Percentiles rank a stretch among this genome's conserved stretches.
phyloP scores from a whole-genome alignment of 2,888 invertebrate genomes.

The Helobdella robusta region DNA sequence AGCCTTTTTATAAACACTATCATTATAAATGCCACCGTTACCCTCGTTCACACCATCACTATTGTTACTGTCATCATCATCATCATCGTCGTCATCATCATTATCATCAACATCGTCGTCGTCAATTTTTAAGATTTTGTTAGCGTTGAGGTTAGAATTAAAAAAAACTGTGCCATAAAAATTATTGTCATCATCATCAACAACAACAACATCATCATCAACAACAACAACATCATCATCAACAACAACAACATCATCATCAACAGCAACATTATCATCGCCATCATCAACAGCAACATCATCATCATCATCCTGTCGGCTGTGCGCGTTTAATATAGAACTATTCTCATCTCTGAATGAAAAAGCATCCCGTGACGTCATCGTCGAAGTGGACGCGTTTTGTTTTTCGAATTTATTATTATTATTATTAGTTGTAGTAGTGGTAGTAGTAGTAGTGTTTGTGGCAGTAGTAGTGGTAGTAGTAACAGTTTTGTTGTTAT shows the following conservation, averaged over 20 bases:
- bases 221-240: not conserved
- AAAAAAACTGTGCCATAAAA: too few species aligned
- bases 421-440: too few species aligned
- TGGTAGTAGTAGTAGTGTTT: too few species aligned
- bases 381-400: too few species aligned
- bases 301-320: not conserved
- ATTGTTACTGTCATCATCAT: not conserved
- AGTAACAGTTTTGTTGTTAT: too few species aligned
- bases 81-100: conserved; percentile 3
- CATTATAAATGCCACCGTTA: not conserved
- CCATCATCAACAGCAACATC: not conserved
- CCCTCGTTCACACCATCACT: not conserved
- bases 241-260: not conserved
- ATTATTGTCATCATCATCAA: conserved; percentile 1
- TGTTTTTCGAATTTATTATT: too few species aligned
- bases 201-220: not conserved
- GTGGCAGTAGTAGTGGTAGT: too few species aligned
- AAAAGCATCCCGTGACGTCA: too few species aligned
- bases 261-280: not conserved
- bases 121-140: too few species aligned
- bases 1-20: not conserved
- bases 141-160: too few species aligned
- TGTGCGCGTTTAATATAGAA: not conserved
- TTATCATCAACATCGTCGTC: conserved; percentile 1
- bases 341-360: not conserved